A percentile compares a stretch with the other conserved stretches of the same genome.
Evolutionary conservation across 1,140 invertebrate genomes (phyloP).

Genomic region (Drosophila busckii): DNA sequence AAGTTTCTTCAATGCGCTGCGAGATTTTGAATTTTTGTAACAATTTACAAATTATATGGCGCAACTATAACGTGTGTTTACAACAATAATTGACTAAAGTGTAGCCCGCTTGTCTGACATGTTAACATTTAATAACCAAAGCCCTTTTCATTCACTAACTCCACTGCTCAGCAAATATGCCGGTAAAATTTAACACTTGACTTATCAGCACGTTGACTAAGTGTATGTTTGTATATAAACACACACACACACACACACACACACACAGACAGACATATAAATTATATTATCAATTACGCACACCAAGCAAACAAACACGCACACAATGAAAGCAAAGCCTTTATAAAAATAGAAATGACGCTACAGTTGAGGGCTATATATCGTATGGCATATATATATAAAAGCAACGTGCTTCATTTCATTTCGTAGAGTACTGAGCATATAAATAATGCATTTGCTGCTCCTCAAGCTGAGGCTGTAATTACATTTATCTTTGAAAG

Average conservation of each 20-base stretch:
- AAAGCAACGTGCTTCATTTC: conserved; percentile 5
- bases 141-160: conserved; percentile 16
- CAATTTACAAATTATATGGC: conserved; percentile 55
- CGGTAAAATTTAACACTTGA: conserved; percentile 35
- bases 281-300: conserved; percentile 44
- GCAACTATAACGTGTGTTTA: conserved; percentile 12
- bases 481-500: too few relatives aligned
- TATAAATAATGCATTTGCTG: too few relatives aligned
- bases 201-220: conserved; percentile 21
- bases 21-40: conserved; percentile 52
- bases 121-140: neutral
- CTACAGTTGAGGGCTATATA: conserved; percentile 27
- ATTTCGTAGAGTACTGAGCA: neutral
- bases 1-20: conserved; percentile 65
- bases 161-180: conserved; percentile 17
- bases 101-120: conserved; percentile 18
- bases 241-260: conserved; percentile 3
- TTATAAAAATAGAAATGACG: conserved; percentile 72
- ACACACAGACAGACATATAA: conserved; percentile 12
- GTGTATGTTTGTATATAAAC: too few relatives aligned
- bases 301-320: conserved; percentile 23
- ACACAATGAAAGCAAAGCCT: conserved; percentile 37
- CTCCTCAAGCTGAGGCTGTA: too few relatives aligned
- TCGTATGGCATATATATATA: neutral
- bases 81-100: neutral